Evolutionary conservation across 2,888 invertebrate species (phyloP).

Genomic region (Allolobophora icterica): DNA sequence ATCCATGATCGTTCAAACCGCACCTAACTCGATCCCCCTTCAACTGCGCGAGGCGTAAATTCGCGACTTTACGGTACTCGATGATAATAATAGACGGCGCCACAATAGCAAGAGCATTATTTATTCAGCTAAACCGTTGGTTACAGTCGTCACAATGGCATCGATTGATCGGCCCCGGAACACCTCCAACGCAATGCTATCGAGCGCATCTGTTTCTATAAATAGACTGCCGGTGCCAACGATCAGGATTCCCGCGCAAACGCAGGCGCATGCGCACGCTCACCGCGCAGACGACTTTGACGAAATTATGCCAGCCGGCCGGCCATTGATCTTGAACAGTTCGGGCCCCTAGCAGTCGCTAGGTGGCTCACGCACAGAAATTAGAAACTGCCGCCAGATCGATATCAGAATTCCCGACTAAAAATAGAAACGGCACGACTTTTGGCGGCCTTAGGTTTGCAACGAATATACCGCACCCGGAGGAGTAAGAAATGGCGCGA

Average conservation of each 20-base stretch:
- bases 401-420: background rate
- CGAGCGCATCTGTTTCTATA: conserved; percentile 1
- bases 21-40: too few relatives aligned
- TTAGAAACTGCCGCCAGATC: background rate
- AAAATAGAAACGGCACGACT: conserved; percentile 17
- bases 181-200: background rate
- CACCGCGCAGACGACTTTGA: background rate
- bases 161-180: background rate
- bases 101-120: conserved; percentile 11
- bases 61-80: background rate
- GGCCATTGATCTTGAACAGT: background rate
- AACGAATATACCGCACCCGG: background rate
- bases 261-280: background rate
- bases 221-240: background rate
- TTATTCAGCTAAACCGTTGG: conserved; percentile 8
- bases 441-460: background rate
- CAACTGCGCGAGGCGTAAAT: background rate
- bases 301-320: background rate
- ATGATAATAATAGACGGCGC: background rate
- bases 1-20: too few relatives aligned
- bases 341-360: background rate
- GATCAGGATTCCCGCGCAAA: conserved; percentile 1
- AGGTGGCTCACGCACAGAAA: background rate
- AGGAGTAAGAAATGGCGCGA: background rate
- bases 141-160: conserved; percentile 10